Conservation (phyloP, 2,888 invertebrate genomes). For the Melieria omissa region DNA sequence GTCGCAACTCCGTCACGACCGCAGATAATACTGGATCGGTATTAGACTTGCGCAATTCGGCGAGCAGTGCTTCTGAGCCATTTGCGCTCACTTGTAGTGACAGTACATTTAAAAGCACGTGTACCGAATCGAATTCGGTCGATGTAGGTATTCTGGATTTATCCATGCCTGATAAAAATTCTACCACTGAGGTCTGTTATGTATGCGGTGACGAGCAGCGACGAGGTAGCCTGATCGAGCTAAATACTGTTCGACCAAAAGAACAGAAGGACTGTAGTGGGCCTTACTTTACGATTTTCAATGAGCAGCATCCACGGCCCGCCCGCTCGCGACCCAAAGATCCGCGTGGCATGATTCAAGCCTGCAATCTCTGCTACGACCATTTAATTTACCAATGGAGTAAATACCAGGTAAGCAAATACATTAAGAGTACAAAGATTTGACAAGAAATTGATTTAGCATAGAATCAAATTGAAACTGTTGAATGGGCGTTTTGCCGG, state of each 20-base stretch:
- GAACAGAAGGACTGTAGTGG: conserved; percentile 61
- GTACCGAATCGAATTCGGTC: conserved; percentile 66
- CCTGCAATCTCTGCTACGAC: conserved; percentile 86
- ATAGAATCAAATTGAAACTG: too few relatives aligned
- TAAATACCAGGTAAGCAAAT: conserved; percentile 73
- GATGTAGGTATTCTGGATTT: conserved; percentile 88
- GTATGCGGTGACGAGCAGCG: conserved; percentile 90
- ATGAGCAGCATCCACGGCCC: conserved; percentile 85
- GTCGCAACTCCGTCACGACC: conserved; percentile 25
- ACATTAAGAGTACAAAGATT: background rate
- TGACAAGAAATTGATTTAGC: too few relatives aligned
- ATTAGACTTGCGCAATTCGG: conserved; percentile 66
- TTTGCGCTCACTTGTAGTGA: conserved; percentile 38
- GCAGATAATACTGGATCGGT: conserved; percentile 56
- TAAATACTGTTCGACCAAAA: conserved; percentile 73
- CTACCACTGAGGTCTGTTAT: conserved; percentile 89
- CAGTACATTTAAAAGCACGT: conserved; percentile 42
- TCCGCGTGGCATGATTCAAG: conserved; percentile 80
- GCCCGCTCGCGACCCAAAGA: conserved; percentile 88
- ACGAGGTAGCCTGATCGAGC: conserved; percentile 81
- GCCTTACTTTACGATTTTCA: conserved; percentile 80
- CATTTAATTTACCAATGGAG: conserved; percentile 91
- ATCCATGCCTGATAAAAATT: conserved; percentile 93
- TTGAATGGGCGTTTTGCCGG: too few relatives aligned
- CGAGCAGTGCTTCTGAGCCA: conserved; percentile 39